Base-by-base conservation (phyloP, 2,888 invertebrate genomes). In the Poecilus cupreus region DNA sequence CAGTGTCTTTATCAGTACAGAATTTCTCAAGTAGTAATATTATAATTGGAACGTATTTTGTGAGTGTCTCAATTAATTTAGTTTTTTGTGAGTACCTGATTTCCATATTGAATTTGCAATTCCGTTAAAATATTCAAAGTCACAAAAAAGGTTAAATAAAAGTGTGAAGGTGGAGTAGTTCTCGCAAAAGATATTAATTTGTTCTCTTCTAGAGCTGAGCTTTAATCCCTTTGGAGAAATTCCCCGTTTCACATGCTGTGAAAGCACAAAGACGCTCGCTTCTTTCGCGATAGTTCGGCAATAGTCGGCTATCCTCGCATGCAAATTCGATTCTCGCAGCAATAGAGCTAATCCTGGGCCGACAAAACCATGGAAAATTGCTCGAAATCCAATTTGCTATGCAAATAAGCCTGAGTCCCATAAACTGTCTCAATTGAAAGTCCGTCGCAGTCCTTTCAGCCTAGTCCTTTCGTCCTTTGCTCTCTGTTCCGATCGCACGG, bases 341-440 rank as follows among this genome's bases (percentile, higher is more conserved):
- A 82, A 83, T 82, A 77, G 82, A 43, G 82, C 80, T 82, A 83
- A 83, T 83, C 82, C 82, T 75, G 85, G 85, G 86, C 86, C 86
- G 87, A 86, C 87, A 87, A 86, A 87, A 86, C 85, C 86, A 86
- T 85, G 85, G 87, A 87, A 87, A 88, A 88, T 88, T 88, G 87
- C 86, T 86, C 84, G 82, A 85, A 85, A 87, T 88, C 87, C 87
- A 88, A 88, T 88, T 86, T 88, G 87, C 86, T 87, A 88, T 87
- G 87, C 87, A 87, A 88, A 88, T 88, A 83, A 82, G 57, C 85
- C 83, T 18, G 26, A 39, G 39, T 43, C 60, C 84, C 83, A 83
- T 84, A 84, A 84, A 84, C 83, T 83, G 84, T 84, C 84, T 84
- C 84, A 85, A 85, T 84, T 84, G 84, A 85, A 85, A 85, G 84